Conservation (phyloP, 2,797 vertebrate genomes). For the Macrochelys suwanniensis region DNA sequence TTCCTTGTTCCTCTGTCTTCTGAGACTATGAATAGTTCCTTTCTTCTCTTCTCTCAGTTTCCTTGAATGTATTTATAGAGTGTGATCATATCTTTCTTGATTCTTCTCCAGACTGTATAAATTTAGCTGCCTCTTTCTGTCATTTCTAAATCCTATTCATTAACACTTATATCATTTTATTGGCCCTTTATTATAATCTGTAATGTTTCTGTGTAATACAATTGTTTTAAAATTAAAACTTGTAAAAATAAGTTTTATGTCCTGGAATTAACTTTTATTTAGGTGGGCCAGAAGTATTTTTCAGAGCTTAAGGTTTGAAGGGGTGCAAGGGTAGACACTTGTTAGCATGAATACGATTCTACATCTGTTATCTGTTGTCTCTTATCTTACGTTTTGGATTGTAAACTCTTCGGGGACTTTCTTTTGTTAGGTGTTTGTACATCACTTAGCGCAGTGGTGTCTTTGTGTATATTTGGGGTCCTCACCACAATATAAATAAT, state of each 20-base stretch:
- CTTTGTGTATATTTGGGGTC: neutral
- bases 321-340: neutral
- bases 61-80: neutral
- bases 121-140: neutral
- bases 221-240: neutral
- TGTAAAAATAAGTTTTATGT: neutral
- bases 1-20: neutral
- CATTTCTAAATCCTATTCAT: neutral
- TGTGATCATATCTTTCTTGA: neutral
- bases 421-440: neutral
- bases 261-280: neutral
- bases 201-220: neutral
- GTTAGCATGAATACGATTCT: neutral
- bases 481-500: neutral
- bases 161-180: neutral
- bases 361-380: neutral
- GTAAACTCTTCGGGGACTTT: neutral
- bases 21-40: neutral
- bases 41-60: neutral
- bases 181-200: neutral
- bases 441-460: neutral
- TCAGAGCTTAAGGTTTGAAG: neutral
- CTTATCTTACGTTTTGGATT: rapidly evolving
- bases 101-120: neutral
- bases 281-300: neutral